Conservation (phyloP, 2,797 vertebrate species). For the Danio kyathit region DNA sequence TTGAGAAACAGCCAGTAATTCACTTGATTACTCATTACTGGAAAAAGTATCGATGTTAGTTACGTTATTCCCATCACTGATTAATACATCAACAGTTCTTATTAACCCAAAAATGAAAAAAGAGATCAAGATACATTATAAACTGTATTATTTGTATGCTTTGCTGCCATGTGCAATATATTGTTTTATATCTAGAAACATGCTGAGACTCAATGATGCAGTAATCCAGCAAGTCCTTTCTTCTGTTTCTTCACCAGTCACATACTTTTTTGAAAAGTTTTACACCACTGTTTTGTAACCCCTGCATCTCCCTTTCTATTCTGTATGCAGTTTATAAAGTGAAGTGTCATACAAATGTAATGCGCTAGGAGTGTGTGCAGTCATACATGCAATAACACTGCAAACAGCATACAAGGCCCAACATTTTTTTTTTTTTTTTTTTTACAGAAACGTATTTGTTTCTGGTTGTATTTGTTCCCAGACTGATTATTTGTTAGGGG, state of each 20-base stretch:
- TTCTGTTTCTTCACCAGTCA: neutral
- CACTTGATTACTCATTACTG: no score
- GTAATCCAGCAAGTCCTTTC: neutral
- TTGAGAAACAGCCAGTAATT: no score
- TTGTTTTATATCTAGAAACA: neutral
- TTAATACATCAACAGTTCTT: neutral
- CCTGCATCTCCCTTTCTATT: neutral
- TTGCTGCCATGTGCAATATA: neutral
- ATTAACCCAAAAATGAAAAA: neutral
- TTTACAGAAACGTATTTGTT: neutral
- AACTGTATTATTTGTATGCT: neutral
- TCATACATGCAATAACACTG: neutral
- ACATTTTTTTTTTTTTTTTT: neutral
- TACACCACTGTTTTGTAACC: neutral
- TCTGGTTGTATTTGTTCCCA: neutral
- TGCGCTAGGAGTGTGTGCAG: neutral
- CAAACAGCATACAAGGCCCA: neutral
- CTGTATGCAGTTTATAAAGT: neutral
- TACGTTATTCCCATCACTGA: no score
- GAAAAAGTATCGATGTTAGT: no score
- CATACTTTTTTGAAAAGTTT: neutral
- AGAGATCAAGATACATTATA: neutral
- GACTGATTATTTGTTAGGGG: neutral
- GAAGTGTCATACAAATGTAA: neutral
- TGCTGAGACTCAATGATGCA: neutral